These are phyloP conservation scores for Delia radicum DNA, from an alignment of 1,140 invertebrate genomes.

Conservation along the genomic window DNA sequence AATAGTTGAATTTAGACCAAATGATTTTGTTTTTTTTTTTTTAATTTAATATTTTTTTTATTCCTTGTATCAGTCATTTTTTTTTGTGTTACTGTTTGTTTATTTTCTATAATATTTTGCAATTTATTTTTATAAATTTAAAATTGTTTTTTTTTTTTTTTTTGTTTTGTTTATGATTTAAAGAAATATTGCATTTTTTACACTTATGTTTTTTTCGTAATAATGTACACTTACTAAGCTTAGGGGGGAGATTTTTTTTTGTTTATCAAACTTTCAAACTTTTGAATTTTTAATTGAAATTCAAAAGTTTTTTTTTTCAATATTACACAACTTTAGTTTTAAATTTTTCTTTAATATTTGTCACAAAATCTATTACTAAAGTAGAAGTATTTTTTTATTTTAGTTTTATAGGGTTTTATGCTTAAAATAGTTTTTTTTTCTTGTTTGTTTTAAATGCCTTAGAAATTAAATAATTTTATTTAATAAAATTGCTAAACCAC, in stretches of 20 bases:
- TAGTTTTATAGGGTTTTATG: background rate
- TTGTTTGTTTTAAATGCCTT: conserved; percentile 11
- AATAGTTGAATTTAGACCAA: background rate
- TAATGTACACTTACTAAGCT: conserved; percentile 22
- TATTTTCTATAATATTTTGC: conserved; percentile 12
- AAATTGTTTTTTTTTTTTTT: conserved; percentile 9
- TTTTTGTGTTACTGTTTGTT: background rate
- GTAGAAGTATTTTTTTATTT: background rate
- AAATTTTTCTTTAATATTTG: background rate
- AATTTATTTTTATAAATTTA: conserved; percentile 16
- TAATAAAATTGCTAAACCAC: conserved; percentile 26
- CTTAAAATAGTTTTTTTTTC: background rate
- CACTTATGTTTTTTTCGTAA: background rate
- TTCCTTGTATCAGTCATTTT: conserved; percentile 22
- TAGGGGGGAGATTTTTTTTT: background rate
- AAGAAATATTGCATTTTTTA: conserved; percentile 24
- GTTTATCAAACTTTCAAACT: background rate
- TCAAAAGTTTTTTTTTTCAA: background rate
- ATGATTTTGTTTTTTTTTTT: background rate
- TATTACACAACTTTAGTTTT: conserved; percentile 8
- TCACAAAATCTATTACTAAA: background rate
- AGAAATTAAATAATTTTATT: conserved; percentile 24
- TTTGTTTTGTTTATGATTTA: conserved; percentile 5
- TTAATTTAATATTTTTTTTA: background rate
- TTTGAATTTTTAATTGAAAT: background rate